Percentiles rank a stretch among this genome's conserved stretches.
phyloP scores from a whole-genome alignment of 1,140 invertebrate genomes.

The Zophobas atratus region DNA sequence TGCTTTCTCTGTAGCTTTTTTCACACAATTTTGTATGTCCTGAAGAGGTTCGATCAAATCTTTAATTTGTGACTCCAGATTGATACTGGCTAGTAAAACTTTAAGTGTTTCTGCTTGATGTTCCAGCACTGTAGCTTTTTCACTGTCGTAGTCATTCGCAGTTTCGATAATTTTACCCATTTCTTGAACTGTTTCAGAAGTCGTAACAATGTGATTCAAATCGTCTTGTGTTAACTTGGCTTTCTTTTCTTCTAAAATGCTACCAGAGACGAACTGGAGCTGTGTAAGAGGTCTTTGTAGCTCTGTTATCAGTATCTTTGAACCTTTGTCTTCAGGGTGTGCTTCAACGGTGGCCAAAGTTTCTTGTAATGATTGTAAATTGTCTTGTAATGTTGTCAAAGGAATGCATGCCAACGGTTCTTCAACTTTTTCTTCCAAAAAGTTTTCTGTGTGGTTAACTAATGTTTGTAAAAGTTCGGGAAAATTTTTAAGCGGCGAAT shows the following conservation, averaged over 20 bases:
- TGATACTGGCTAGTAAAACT: constrained; percentile 62
- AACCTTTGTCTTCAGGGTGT: constrained; percentile 54
- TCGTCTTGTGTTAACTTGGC: constrained; percentile 61
- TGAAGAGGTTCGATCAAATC: constrained; percentile 68
- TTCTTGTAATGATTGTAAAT: constrained; percentile 63
- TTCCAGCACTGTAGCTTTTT: constrained; percentile 54
- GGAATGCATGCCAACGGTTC: constrained; percentile 12
- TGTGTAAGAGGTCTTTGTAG: constrained; percentile 62
- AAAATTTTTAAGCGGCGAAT: neutral
- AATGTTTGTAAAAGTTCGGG: constrained; percentile 18
- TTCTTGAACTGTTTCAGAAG: constrained; percentile 54
- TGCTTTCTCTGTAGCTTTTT: constrained; percentile 66
- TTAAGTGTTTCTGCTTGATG: constrained; percentile 58
- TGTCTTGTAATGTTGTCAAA: constrained; percentile 63
- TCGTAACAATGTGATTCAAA: constrained; percentile 55
- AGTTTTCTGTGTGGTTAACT: constrained; percentile 6
- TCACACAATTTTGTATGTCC: constrained; percentile 68
- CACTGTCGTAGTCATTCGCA: constrained; percentile 49
- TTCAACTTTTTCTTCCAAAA: neutral
- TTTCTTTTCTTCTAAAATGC: constrained; percentile 62
- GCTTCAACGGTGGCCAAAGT: constrained; percentile 52
- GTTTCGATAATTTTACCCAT: constrained; percentile 55
- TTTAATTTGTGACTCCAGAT: constrained; percentile 65
- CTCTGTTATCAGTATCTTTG: constrained; percentile 59
- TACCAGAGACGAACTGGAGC: constrained; percentile 63